phyloP scores from a whole-genome alignment of 2,113 vertebrate genomes.

The Eudorcas thomsonii region DNA sequence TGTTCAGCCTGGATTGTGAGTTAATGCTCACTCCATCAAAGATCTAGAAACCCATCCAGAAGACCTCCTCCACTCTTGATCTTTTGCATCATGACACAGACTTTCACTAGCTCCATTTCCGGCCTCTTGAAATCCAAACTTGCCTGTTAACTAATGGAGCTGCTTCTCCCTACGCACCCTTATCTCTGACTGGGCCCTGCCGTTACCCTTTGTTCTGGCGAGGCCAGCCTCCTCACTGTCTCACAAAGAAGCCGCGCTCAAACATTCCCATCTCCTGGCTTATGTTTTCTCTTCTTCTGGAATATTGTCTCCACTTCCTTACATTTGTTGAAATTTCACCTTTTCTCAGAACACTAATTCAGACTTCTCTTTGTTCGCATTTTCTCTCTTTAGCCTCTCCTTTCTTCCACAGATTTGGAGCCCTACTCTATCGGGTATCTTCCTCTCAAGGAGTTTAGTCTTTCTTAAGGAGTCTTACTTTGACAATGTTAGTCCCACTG shows the following conservation, averaged over 20 bases:
- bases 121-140: neutral
- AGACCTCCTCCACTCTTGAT: neutral
- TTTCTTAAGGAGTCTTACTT: neutral
- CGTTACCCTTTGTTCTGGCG: neutral
- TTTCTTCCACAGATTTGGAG: neutral
- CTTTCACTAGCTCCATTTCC: neutral
- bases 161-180: neutral
- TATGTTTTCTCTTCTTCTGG: neutral
- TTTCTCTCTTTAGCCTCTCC: neutral
- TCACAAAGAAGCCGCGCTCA: neutral
- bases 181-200: neutral
- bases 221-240: neutral
- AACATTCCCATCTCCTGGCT: neutral
- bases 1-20: neutral
- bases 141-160: neutral
- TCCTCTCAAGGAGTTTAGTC: neutral
- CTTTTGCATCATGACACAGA: conserved; percentile 1
- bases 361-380: neutral
- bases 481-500: neutral
- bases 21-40: neutral
- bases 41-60: neutral
- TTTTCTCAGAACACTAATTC: neutral
- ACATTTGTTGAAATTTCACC: neutral
- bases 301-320: neutral
- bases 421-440: neutral